These are phyloP conservation scores for Chrysopilus asiliformis DNA, from an alignment of 2,888 invertebrate genomes.

Conservation along the genomic window DNA sequence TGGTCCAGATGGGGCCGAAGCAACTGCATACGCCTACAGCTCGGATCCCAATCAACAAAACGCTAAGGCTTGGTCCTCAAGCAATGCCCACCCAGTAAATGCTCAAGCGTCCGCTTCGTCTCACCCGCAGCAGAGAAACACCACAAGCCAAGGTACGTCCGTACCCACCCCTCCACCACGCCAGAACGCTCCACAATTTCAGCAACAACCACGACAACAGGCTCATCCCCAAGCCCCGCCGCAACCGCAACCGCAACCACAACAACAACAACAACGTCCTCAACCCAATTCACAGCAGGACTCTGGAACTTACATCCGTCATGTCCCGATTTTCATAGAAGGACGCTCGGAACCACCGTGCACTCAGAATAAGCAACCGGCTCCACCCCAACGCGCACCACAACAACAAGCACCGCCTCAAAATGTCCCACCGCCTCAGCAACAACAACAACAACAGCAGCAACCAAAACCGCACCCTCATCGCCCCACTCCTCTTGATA, in stretches of 20 bases:
- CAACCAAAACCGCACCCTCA: slow-evolving; percentile 5
- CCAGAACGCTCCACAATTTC: slow-evolving; percentile 22
- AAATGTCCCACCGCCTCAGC: slow-evolving; percentile 4
- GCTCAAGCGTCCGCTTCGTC: neutral
- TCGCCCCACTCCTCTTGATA: slow-evolving; percentile 22
- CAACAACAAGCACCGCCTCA: slow-evolving; percentile 2
- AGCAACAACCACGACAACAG: slow-evolving; percentile 43
- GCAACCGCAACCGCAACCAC: slow-evolving; percentile 31
- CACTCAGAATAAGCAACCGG: slow-evolving; percentile 6
- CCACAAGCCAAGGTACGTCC: neutral
- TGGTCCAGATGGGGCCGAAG: slow-evolving; percentile 1
- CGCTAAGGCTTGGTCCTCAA: too few species aligned
- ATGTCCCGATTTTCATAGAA: too few species aligned
- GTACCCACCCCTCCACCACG: slow-evolving; percentile 1
- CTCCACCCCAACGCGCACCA: slow-evolving; percentile 7
- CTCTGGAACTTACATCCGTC: slow-evolving; percentile 20
- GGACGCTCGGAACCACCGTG: slow-evolving; percentile 16
- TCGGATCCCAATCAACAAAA: slow-evolving; percentile 18
- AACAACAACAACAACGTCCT: slow-evolving; percentile 33
- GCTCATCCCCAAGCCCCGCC: slow-evolving; percentile 64
- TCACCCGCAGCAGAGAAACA: too few species aligned
- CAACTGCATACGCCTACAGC: neutral
- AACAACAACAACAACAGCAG: slow-evolving; percentile 7
- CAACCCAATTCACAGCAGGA: slow-evolving; percentile 19
- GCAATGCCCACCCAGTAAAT: neutral